Evolutionary conservation across 2,888 invertebrate genomes (phyloP).

Genomic region (Sthenelais limicola): DNA sequence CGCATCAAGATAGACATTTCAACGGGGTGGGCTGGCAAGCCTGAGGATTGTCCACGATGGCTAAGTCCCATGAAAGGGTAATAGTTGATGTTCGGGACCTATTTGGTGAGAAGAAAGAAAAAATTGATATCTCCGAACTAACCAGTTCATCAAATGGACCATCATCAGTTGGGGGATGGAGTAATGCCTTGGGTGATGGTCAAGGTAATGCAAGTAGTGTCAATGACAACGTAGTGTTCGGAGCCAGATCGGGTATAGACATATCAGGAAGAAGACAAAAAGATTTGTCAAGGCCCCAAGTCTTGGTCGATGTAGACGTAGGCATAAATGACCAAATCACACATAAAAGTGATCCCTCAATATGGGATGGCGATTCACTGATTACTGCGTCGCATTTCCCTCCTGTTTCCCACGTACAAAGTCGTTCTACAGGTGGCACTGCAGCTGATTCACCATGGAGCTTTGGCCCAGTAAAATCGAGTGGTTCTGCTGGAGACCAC

Average conservation of each 20-base stretch:
- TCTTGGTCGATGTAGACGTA: conserved; percentile 30
- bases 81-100: conserved; percentile 37
- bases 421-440: too few relatives aligned
- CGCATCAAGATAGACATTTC: too few relatives aligned
- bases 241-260: background rate
- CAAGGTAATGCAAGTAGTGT: too few relatives aligned
- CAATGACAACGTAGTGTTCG: conserved; percentile 27
- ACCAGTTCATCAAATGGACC: background rate
- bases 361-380: too few relatives aligned
- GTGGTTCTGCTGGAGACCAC: too few relatives aligned
- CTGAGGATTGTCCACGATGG: too few relatives aligned
- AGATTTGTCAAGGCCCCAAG: background rate
- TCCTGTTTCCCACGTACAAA: too few relatives aligned
- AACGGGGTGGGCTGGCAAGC: too few relatives aligned
- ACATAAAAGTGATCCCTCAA: too few relatives aligned
- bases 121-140: conserved; percentile 1
- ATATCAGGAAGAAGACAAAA: background rate
- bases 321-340: conserved; percentile 6
- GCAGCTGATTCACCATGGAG: too few relatives aligned
- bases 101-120: conserved; percentile 29
- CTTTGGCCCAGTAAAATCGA: too few relatives aligned
- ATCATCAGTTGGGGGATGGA: background rate
- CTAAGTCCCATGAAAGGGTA: conserved; percentile 27
- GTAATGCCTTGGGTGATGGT: background rate
- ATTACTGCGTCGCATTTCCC: too few relatives aligned